Evolutionary conservation across 2,113 vertebrate species (phyloP), one percentile per base, ranked within the genome.

Genomic region (Ornithorhynchus anatinus): DNA sequence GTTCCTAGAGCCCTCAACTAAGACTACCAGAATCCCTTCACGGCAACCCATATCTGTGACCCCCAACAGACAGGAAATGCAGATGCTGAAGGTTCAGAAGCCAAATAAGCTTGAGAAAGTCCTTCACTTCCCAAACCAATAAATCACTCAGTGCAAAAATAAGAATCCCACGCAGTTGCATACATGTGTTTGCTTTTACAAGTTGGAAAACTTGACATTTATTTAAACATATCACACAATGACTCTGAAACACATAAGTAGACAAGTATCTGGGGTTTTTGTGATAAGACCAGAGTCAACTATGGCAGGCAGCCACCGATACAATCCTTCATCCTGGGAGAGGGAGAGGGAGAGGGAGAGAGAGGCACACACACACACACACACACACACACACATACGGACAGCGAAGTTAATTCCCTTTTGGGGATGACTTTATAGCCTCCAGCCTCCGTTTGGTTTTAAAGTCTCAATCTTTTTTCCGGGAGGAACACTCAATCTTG

Each of bases 91-190:
- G 25, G 62, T 68, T 70, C 80, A 67, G 72, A 81, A 67, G 78
- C 57, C 67, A 72, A 63, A 66, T 19, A 63, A 71, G 37, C 62
- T 69, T 63, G 50, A 31, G 58, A 56, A 81, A 59, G 66, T 72
- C 59, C 58, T 59, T 37, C 32, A 51, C 35, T 74, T 75, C 56
- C 62, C 78, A 67, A 59, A 77, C 60, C 58, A 47, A 56, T 77
- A 79, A 79, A 75, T 81, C 56, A 72, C 43, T 40, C 52, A 36
- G n/a, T 64, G 57, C 29, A 53, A 79, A 67, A 59, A 22, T 22
- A 45, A n/a, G n/a, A n/a, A n/a, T n/a, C n/a, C n/a, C n/a, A n/a
- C n/a, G n/a, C n/a, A n/a, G n/a, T n/a, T n/a, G n/a, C n/a, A n/a
- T n/a, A n/a, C n/a, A n/a, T n/a, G n/a, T n/a, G n/a, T n/a, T n/a